These are phyloP conservation scores for Protophormia terraenovae DNA, from an alignment of 2,888 invertebrate genomes.

Conservation along the genomic window DNA sequence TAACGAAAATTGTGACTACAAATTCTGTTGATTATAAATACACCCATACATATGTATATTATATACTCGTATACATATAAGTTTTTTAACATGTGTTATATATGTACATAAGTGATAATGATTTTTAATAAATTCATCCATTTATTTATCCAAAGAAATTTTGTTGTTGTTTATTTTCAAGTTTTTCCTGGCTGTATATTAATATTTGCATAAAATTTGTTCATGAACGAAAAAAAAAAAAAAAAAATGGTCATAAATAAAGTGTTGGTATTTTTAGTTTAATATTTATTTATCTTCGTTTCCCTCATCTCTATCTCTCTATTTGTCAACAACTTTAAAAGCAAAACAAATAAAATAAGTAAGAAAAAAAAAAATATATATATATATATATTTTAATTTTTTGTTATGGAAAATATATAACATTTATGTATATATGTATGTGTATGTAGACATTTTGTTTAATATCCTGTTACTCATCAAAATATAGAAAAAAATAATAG, in stretches of 20 bases:
- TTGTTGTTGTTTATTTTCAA: not conserved
- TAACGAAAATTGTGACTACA: not conserved
- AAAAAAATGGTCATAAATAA: not conserved
- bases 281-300: not conserved
- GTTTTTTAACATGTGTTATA: not conserved
- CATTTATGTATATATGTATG: not conserved
- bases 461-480: slow-evolving; percentile 14
- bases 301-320: not conserved
- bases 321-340: slow-evolving; percentile 15
- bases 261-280: not conserved
- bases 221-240: slow-evolving; percentile 2
- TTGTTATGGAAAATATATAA: not conserved
- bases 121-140: slow-evolving; percentile 34
- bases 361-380: not conserved
- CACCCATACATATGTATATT: not conserved
- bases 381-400: not conserved
- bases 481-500: not conserved
- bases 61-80: not conserved
- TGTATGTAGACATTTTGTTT: not conserved
- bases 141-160: slow-evolving; percentile 29
- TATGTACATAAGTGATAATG: slow-evolving; percentile 18
- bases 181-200: not conserved
- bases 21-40: slow-evolving; percentile 21
- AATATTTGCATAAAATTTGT: not conserved
- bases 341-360: not conserved